Conservation (phyloP, 2,888 invertebrate genomes). For the Nomada goodeniana region DNA sequence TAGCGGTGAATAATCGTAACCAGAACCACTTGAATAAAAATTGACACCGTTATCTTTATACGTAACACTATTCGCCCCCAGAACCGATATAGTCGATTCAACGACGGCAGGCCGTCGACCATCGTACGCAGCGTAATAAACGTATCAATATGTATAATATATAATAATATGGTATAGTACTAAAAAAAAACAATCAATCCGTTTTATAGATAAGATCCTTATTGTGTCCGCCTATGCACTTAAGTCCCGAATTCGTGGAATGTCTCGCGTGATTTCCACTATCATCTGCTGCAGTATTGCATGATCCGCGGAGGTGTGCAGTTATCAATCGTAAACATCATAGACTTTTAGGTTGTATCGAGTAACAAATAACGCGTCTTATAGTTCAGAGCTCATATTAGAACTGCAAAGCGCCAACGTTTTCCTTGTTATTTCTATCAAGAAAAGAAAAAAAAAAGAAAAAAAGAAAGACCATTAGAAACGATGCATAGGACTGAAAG, state of each 20-base stretch:
- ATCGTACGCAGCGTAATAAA: constrained; percentile 62
- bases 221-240: constrained; percentile 79
- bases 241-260: constrained; percentile 84
- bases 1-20: constrained; percentile 76
- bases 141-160: constrained; percentile 71
- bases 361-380: constrained; percentile 78
- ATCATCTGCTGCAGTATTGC: constrained; percentile 76
- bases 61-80: constrained; percentile 71
- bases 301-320: constrained; percentile 73
- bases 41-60: constrained; percentile 69
- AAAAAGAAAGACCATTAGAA: constrained; percentile 48
- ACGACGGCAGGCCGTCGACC: constrained; percentile 51
- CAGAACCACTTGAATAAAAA: constrained; percentile 79
- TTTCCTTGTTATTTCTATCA: constrained; percentile 9
- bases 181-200: constrained; percentile 77
- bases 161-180: constrained; percentile 78
- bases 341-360: constrained; percentile 78
- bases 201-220: constrained; percentile 74
- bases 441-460: neutral
- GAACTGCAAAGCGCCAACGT: constrained; percentile 70
- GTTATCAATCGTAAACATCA: constrained; percentile 73
- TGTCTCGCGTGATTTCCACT: constrained; percentile 83
- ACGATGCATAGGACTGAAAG: constrained; percentile 76
- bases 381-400: constrained; percentile 79
- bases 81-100: constrained; percentile 38